Evolutionary conservation across 2,797 vertebrate species (phyloP).

Genomic region (Sebastiscus tertius): DNA sequence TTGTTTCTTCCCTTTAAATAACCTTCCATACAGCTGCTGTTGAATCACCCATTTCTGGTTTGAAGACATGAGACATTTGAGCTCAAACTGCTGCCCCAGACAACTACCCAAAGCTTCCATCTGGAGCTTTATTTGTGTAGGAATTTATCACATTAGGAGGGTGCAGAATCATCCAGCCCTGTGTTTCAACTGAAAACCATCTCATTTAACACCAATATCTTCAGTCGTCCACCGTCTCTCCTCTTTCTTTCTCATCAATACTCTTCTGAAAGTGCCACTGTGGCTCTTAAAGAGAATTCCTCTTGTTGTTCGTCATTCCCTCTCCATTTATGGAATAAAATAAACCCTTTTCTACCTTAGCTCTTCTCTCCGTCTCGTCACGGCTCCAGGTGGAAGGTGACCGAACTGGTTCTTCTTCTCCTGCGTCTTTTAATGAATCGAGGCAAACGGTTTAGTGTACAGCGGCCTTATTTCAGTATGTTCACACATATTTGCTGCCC

Average conservation of each 20-base stretch:
- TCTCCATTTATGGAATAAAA: slow-evolving; percentile 30
- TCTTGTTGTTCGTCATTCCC: slow-evolving; percentile 51
- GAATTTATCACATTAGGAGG: neutral
- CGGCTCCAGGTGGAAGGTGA: neutral
- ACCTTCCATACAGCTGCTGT: neutral
- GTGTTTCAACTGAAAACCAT: neutral
- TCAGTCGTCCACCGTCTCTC: neutral
- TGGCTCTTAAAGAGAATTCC: slow-evolving; percentile 38
- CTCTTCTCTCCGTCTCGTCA: neutral
- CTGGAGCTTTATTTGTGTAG: neutral
- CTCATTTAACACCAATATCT: neutral
- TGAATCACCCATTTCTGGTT: neutral
- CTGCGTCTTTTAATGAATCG: neutral
- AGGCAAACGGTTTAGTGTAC: neutral
- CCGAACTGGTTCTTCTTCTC: neutral
- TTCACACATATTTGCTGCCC: neutral
- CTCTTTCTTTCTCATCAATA: neutral
- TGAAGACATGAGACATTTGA: neutral
- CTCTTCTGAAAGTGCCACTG: slow-evolving; percentile 12
- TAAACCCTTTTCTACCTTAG: slow-evolving; percentile 5
- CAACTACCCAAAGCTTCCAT: neutral
- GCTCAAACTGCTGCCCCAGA: too few species aligned
- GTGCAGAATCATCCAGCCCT: neutral
- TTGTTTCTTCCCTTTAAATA: neutral
- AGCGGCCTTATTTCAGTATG: slow-evolving; percentile 10